Evolutionary conservation across 2,797 vertebrate species (phyloP).

Genomic region (Acridotheres tristis): DNA sequence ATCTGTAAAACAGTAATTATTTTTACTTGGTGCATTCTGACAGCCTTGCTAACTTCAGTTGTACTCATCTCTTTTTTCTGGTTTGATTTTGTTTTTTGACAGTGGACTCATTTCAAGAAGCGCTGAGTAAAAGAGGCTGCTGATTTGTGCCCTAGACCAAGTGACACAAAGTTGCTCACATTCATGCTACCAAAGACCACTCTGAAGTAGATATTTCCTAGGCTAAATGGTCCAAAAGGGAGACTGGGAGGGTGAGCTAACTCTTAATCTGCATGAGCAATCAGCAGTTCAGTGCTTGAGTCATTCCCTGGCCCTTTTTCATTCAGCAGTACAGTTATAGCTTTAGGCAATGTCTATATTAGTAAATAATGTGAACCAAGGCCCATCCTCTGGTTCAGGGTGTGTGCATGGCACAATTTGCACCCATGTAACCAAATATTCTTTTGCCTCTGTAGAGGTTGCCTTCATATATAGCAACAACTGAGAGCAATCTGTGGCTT

Average conservation of each 20-base stretch:
- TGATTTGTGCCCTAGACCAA: background rate
- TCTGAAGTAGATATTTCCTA: background rate
- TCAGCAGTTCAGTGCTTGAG: slow-evolving; percentile 38
- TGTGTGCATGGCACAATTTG: background rate
- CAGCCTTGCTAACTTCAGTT: background rate
- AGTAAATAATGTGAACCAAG: slow-evolving; percentile 19
- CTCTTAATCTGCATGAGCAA: slow-evolving; percentile 37
- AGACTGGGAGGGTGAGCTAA: background rate
- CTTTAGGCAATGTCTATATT: slow-evolving; percentile 18
- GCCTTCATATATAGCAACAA: background rate
- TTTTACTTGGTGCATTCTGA: background rate
- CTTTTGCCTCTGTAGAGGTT: background rate
- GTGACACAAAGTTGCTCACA: background rate
- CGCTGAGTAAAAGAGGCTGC: background rate
- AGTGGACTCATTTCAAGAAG: background rate
- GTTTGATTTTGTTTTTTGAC: background rate
- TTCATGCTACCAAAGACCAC: background rate
- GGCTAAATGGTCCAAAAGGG: background rate
- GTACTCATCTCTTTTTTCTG: background rate
- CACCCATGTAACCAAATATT: background rate
- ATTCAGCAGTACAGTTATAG: slow-evolving; percentile 32
- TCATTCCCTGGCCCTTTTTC: slow-evolving; percentile 33
- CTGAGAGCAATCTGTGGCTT: background rate
- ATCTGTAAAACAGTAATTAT: background rate
- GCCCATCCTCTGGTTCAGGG: background rate